These are phyloP conservation scores for Xenops minutus DNA, from an alignment of 2,797 vertebrate genomes.

Conservation along the genomic window DNA sequence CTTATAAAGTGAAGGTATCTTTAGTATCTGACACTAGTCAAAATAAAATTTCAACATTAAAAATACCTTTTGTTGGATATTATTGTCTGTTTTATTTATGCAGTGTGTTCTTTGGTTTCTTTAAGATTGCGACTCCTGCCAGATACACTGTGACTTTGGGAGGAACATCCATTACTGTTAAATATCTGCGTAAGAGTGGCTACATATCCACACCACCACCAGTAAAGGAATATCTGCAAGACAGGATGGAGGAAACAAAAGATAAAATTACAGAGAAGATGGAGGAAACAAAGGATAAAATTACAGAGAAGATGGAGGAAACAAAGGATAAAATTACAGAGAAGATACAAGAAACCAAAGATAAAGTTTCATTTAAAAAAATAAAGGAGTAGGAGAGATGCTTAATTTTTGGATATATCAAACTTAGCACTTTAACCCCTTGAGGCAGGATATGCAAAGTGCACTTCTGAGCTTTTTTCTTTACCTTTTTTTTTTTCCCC, in stretches of 20 bases:
- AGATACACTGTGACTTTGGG: constrained; percentile 92
- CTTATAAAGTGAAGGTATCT: neutral
- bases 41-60: neutral
- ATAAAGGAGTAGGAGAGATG: constrained; percentile 79
- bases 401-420: neutral
- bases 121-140: constrained; percentile 92
- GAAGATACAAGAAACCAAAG: constrained; percentile 93
- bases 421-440: constrained; percentile 63
- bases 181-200: constrained; percentile 88
- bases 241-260: constrained; percentile 94
- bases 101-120: constrained; percentile 6
- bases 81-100: neutral
- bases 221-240: constrained; percentile 92
- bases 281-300: constrained; percentile 87
- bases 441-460: constrained; percentile 37
- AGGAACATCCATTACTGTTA: constrained; percentile 90
- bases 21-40: neutral
- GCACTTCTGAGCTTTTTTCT: constrained; percentile 17
- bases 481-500: neutral
- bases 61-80: neutral
- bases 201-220: constrained; percentile 94
- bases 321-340: constrained; percentile 83
- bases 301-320: constrained; percentile 86
- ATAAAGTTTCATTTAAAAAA: constrained; percentile 87
- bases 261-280: constrained; percentile 88